Evolutionary conservation across 1,140 invertebrate genomes (phyloP).

Genomic region (Dreissena rostriformis): DNA sequence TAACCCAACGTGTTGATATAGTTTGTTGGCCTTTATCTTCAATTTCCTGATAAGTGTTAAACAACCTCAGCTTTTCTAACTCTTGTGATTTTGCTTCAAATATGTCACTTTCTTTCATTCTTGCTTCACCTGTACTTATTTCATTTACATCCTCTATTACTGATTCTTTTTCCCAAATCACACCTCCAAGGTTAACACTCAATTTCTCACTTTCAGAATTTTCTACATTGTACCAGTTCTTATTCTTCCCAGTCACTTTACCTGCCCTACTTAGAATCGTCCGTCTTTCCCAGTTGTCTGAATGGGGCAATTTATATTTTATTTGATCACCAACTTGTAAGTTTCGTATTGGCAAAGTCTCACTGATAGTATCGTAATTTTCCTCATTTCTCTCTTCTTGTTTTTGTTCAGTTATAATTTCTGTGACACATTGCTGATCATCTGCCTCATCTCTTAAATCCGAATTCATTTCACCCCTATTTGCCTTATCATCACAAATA

Average conservation of each 20-base stretch:
- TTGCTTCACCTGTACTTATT: too few species aligned
- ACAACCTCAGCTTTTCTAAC: conserved; percentile 36
- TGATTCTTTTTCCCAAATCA: too few species aligned
- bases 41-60: conserved; percentile 40
- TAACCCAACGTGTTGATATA: conserved; percentile 53
- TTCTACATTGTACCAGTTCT: too few species aligned
- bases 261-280: background rate
- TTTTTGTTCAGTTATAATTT: background rate
- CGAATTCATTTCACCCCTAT: too few species aligned
- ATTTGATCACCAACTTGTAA: background rate
- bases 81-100: conserved; percentile 22
- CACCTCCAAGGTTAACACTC: background rate
- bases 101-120: background rate
- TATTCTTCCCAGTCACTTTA: too few species aligned
- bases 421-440: too few species aligned
- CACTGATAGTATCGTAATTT: too few species aligned
- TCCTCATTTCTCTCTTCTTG: background rate
- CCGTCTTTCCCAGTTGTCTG: background rate
- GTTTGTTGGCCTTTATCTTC: too few species aligned
- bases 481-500: too few species aligned
- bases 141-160: too few species aligned
- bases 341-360: too few species aligned
- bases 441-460: too few species aligned
- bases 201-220: background rate
- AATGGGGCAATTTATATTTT: background rate